Evolutionary conservation across 2,113 vertebrate genomes (phyloP), one percentile per base, ranked within the genome.

Genomic region (Podiceps cristatus): DNA sequence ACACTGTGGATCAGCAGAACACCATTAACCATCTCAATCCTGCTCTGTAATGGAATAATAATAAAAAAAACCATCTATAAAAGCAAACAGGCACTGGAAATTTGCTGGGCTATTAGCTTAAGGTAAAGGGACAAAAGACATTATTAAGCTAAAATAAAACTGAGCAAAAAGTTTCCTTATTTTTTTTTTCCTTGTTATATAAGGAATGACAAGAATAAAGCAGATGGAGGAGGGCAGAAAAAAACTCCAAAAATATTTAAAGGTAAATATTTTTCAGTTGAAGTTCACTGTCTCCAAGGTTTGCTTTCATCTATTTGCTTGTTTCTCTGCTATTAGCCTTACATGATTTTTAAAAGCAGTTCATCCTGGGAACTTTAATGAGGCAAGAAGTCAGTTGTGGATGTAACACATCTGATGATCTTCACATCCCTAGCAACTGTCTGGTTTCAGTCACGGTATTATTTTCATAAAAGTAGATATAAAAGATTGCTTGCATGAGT

Each of bases 1-100:
- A 99, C 98, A 80, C 62, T 98, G 72, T 98, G 98, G 97, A 99
- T 99, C 93, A 97, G 98, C 95, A 99, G 97, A 67, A 99, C 98
- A 75, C 99, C 99, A 80, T 99, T 99, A 96, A 98, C 68, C 90
- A 98, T 98, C 94, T 99, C 98, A 90, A 99, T 88, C 67, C 99
- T 98, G 97, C 96, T 99, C 99, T 99, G 99, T 96, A 98, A 98
- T 66, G 95, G 58, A 97, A 97, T 89, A 50, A 49, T n/a, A n/a
- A n/a, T n/a, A 82, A 85, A 87, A 80, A 80, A 28, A 58, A 33
- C 11, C 50, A 13, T 87, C 60, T 71, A 67, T 58, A 86, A 96
- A 91, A 96, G 37, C 53, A 95, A 96, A 88, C 5, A 92, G 29
- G 16, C 6, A 35, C 50, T 67, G 49, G 56, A 69, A 49, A 90